A percentile compares a stretch with the other conserved stretches of the same genome.
phyloP scores from a whole-genome alignment of 37 sponge, comb jelly and placozoan species.

The Chondrosia reniformis region DNA sequence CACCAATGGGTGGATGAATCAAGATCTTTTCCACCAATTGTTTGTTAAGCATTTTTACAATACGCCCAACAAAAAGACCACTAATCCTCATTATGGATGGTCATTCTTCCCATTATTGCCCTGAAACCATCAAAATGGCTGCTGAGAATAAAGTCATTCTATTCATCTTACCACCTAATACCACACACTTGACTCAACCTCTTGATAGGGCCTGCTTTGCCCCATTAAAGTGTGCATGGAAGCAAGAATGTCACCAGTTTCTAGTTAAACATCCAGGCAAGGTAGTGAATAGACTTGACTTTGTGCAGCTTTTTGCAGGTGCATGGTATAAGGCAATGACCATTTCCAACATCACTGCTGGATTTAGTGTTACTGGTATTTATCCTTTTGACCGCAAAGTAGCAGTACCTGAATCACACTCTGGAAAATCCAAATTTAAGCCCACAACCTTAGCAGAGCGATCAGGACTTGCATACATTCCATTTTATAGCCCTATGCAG shows the following conservation, averaged over 20 bases:
- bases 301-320: conserved; percentile 17
- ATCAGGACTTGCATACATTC: no score
- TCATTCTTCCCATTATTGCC: conserved; percentile 16
- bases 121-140: background rate
- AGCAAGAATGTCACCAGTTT: conserved; percentile 17
- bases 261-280: conserved; percentile 22
- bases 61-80: background rate
- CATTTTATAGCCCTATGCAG: no score
- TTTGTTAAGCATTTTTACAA: conserved; percentile 24
- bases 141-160: conserved; percentile 6
- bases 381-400: conserved; percentile 16
- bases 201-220: conserved; percentile 12
- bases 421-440: no score
- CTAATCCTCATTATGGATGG: conserved; percentile 33
- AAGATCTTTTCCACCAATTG: conserved; percentile 26
- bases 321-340: conserved; percentile 49
- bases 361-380: conserved; percentile 46
- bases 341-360: conserved; percentile 24
- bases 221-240: conserved; percentile 34
- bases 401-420: no score
- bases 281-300: conserved; percentile 17
- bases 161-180: conserved; percentile 9
- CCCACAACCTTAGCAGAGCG: no score
- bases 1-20: conserved; percentile 35
- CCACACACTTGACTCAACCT: conserved; percentile 2